A percentile compares a stretch with the other conserved stretches of the same genome.
These are phyloP conservation scores for Pinna nobilis DNA, from an alignment of 1,140 invertebrate genomes.

Conservation along the genomic window DNA sequence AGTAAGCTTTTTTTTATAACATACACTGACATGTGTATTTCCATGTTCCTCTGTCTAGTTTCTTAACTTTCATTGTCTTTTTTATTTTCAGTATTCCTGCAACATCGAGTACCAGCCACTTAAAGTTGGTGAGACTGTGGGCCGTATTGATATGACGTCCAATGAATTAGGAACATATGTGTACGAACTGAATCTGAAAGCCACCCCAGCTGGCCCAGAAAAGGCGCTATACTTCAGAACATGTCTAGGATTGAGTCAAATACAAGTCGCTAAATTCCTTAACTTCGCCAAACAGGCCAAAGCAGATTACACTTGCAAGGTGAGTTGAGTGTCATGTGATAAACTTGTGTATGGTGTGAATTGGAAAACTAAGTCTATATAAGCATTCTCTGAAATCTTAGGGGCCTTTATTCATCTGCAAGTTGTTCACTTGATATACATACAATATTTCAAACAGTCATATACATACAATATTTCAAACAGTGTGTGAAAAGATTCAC, in stretches of 20 bases:
- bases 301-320: constrained; percentile 75
- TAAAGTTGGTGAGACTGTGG: constrained; percentile 67
- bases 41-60: not conserved
- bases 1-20: too few relatives aligned
- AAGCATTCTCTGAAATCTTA: not conserved
- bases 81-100: constrained; percentile 64
- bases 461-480: too few relatives aligned
- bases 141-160: constrained; percentile 69
- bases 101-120: constrained; percentile 74
- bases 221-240: constrained; percentile 71
- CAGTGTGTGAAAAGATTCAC: too few relatives aligned
- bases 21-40: too few relatives aligned
- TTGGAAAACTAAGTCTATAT: not conserved
- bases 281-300: constrained; percentile 74
- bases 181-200: constrained; percentile 72
- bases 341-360: not conserved
- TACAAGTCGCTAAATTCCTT: constrained; percentile 70
- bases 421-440: too few relatives aligned
- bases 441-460: too few relatives aligned
- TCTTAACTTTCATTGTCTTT: not conserved
- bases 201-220: constrained; percentile 69
- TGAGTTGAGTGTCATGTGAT: constrained; percentile 32
- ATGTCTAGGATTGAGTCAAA: constrained; percentile 67
- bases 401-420: not conserved
- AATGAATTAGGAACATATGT: constrained; percentile 71